A percentile compares a stretch with the other conserved stretches of the same genome.
These are phyloP conservation scores for Amblyjoppa proteus DNA, from an alignment of 2,888 invertebrate species.

Conservation along the genomic window DNA sequence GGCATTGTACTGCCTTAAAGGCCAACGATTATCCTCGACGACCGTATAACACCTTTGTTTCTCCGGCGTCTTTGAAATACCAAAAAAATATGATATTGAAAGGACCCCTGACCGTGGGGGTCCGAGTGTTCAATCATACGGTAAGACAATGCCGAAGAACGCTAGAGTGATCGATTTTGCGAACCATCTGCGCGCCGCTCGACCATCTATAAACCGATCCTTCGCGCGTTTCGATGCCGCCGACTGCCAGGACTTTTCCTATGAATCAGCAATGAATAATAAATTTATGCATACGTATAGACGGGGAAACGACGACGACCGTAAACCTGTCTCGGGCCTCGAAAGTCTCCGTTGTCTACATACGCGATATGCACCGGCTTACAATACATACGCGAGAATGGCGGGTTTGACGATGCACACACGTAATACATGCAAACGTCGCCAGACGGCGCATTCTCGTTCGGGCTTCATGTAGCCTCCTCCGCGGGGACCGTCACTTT, in stretches of 20 bases:
- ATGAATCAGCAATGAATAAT: constrained; percentile 64
- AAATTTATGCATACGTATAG: constrained; percentile 58
- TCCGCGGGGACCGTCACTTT: constrained; percentile 33
- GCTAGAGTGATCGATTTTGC: constrained; percentile 57
- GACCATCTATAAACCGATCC: constrained; percentile 21
- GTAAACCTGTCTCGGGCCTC: constrained; percentile 50
- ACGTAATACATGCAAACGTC: constrained; percentile 28
- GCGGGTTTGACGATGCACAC: constrained; percentile 4
- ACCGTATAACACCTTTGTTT: constrained; percentile 8
- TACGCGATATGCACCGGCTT: constrained; percentile 9
- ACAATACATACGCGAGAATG: constrained; percentile 14
- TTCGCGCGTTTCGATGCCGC: constrained; percentile 12
- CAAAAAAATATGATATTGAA: constrained; percentile 43
- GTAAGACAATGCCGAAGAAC: constrained; percentile 22
- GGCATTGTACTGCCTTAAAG: not conserved
- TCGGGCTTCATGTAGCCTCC: not conserved
- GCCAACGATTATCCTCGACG: not conserved
- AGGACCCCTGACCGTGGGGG: constrained; percentile 38
- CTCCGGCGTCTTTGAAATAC: not conserved
- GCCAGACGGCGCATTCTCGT: constrained; percentile 20
- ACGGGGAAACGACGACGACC: constrained; percentile 34
- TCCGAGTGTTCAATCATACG: constrained; percentile 33
- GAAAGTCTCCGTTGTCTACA: constrained; percentile 8
- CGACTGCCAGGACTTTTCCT: constrained; percentile 56
- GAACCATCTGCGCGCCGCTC: constrained; percentile 12